Conservation (phyloP, 2,797 vertebrate species). For the Tenualosa ilisha region DNA sequence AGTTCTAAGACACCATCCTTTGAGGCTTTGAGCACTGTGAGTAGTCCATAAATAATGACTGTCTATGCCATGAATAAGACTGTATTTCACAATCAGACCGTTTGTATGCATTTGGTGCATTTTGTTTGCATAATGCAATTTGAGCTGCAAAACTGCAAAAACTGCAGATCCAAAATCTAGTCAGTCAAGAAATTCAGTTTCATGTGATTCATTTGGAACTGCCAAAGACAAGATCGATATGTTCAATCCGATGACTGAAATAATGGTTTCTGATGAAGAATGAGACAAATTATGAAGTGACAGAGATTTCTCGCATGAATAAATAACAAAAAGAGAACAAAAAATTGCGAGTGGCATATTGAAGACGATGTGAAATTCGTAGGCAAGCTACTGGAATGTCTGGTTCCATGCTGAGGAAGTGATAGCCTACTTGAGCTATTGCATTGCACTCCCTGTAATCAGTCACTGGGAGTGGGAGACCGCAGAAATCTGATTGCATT, state of each 20-base stretch:
- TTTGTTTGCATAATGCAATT: not conserved
- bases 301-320: not conserved
- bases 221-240: not conserved
- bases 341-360: not conserved
- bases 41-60: not conserved
- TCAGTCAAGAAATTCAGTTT: not conserved
- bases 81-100: not conserved
- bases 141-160: not conserved
- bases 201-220: not conserved
- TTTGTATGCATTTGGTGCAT: not conserved
- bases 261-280: not conserved
- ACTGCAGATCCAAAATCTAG: not conserved
- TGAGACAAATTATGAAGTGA: not conserved
- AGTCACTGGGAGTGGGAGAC: not conserved
- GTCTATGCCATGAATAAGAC: not conserved
- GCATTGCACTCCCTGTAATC: not conserved
- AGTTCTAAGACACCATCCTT: not conserved
- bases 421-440: not conserved
- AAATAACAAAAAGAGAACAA: not conserved
- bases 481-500: conserved; percentile 15
- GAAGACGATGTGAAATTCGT: not conserved
- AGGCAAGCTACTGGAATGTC: not conserved
- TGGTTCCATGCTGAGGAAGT: not conserved
- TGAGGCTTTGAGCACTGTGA: not conserved
- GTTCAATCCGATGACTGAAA: not conserved